Evolutionary conservation across 2,113 vertebrate species (phyloP), one percentile per base, ranked within the genome.

Genomic region (Hippopotamus amphibius): DNA sequence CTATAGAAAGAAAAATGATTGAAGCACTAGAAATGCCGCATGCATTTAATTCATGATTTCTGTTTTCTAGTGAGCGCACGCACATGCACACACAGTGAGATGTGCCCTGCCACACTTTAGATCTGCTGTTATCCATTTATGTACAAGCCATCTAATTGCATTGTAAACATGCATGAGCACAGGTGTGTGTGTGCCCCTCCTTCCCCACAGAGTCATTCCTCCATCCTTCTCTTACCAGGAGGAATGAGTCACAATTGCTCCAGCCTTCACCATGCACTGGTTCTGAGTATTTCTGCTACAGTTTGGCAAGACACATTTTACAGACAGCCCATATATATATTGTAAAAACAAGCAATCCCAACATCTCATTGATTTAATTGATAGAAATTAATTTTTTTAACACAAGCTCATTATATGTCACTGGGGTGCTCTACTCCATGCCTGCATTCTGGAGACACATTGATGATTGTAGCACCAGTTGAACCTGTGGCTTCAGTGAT

Each of bases 371-470:
- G n/a, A 24, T 30, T 86, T 59, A 90, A 41, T 5, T 6, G 81
- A 88, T 41, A 93, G 37, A 96, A 69, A 30, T 72, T 74, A 43
- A 26, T n/a, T 26, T 90, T 66, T 77, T 66, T 90, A 24, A 68
- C 0, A 48, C 61, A 33, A 24, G 50, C 16, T 88, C 28, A 43
- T 66, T 69, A 28, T 65, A 55, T 6, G 2, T 28, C 26, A 22
- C 16, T n/a, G n/a, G n/a, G 46, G n/a, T 17, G 24, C 37, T 74
- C 28, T 55, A 14, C 19, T 15, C 55, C 74, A 48, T 21, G 43
- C 22, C 48, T 57, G 30, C 22, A 21, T 57, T 87, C 57, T 55
- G 30, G 66, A 82, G 33, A 82, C 46, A 33, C 30, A 37, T 6
- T 57, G 30, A 61, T 57, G 30, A 24, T 16, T 30, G 30, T 33